Conservation (phyloP, 2,113 vertebrate genomes). For the Corythaeola cristata region DNA sequence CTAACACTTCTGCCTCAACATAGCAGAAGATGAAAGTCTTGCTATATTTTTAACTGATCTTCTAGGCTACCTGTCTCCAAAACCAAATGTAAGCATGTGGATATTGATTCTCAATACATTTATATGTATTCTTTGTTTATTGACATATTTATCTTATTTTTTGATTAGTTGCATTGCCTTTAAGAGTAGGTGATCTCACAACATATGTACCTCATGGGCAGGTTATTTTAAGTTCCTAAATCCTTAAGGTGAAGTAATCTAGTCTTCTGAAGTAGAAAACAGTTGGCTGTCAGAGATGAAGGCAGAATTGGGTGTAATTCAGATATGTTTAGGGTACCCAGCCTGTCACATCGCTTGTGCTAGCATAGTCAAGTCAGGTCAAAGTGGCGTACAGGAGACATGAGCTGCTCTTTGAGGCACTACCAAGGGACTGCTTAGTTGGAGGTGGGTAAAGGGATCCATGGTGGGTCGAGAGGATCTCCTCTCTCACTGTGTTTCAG, state of each 20-base stretch:
- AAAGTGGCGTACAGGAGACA: background rate
- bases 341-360: background rate
- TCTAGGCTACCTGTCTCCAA: background rate
- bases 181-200: background rate
- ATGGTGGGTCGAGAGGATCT: background rate
- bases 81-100: background rate
- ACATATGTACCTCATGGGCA: background rate
- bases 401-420: background rate
- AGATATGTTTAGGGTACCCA: background rate
- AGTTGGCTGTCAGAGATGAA: background rate
- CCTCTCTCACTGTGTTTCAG: background rate
- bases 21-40: background rate
- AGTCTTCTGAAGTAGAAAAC: background rate
- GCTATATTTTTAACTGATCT: background rate
- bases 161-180: background rate
- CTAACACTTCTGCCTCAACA: background rate
- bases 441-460: background rate
- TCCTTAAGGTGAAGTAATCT: background rate
- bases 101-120: background rate
- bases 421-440: background rate
- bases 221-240: background rate
- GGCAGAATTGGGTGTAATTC: background rate
- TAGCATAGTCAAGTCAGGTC: background rate
- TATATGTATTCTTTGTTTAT: background rate
- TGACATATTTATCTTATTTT: background rate